Evolutionary conservation across 2,888 invertebrate genomes (phyloP).

Genomic region (Psylliodes chrysocephalus): DNA sequence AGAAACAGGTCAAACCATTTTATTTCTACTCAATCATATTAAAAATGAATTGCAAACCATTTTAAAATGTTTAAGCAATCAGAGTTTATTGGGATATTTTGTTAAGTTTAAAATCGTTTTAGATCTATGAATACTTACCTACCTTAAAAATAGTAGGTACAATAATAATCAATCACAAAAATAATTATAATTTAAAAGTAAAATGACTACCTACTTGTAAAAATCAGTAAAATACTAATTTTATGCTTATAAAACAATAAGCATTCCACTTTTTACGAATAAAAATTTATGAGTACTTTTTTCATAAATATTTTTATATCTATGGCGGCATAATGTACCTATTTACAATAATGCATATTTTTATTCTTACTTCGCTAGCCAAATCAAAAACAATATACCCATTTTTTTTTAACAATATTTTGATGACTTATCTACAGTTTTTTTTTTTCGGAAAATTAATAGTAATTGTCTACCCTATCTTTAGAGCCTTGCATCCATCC

Average conservation of each 20-base stretch:
- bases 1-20: too few relatives aligned
- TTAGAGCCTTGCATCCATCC: conserved; percentile 22
- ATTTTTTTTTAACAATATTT: conserved; percentile 37
- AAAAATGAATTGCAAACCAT: too few relatives aligned
- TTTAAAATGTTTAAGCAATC: too few relatives aligned
- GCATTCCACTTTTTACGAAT: neutral
- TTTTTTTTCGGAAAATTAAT: conserved; percentile 18
- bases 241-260: neutral
- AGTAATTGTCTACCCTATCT: conserved; percentile 8
- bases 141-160: too few relatives aligned
- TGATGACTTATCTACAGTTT: conserved; percentile 42
- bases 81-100: too few relatives aligned
- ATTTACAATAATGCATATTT: conserved; percentile 39
- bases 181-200: too few relatives aligned
- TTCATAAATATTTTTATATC: conserved; percentile 12
- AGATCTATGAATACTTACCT: too few relatives aligned
- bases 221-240: too few relatives aligned
- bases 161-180: too few relatives aligned
- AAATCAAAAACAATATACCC: conserved; percentile 32
- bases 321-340: conserved; percentile 33
- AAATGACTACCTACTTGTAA: too few relatives aligned
- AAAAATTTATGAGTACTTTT: conserved; percentile 16
- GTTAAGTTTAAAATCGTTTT: too few relatives aligned
- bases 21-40: too few relatives aligned
- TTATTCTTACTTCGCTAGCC: conserved; percentile 29